Evolutionary conservation across 2,797 vertebrate genomes (phyloP), one percentile per base, ranked within the genome.

Genomic region (Salarias fasciatus): DNA sequence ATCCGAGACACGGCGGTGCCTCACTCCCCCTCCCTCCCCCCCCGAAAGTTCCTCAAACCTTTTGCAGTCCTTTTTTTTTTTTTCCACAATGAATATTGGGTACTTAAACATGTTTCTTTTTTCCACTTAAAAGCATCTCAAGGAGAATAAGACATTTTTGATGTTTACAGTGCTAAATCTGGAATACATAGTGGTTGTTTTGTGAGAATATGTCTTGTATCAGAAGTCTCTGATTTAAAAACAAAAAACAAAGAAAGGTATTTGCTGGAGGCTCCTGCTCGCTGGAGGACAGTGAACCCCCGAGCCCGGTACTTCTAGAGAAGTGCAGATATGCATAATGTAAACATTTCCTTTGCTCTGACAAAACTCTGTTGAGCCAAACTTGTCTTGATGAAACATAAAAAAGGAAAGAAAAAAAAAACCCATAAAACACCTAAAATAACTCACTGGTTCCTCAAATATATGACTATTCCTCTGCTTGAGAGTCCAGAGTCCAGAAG

Each of bases 261-360:
- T 76, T 61, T 64, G 77, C 71, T 83, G 69, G 75, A 83, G 75
- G 83, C 87, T 85, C 79, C 45, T 86, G 92, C 88, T 91, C 84
- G 79, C 86, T 89, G 86, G 30, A 67, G 88, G 92, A 62, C 53
- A 9, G 62, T 75, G 73, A 91, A 89, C 57, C 77, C 82, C 79
- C 66, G 85, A 92, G 92, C 91, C 81, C 82, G 79, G 79, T 86
- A 93, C 90, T 92, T 93, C 91, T 89, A 88, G 80, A 88, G 92
- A 89, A 96, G 95, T 96, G 94, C 95, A 96, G 93, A 91, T 93
- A 95, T 94, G 94, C 95, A 94, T 94, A 82, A 96, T 97, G 97
- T 97, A 98, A 99, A 99, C 96, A 96, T 96, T 95, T 89, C 71
- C 79, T 88, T 87, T 88, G 76, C 79, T 82, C 76, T 69, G 69